Base-by-base conservation (phyloP, 1,140 invertebrate species). In the Drosophila teissieri region DNA sequence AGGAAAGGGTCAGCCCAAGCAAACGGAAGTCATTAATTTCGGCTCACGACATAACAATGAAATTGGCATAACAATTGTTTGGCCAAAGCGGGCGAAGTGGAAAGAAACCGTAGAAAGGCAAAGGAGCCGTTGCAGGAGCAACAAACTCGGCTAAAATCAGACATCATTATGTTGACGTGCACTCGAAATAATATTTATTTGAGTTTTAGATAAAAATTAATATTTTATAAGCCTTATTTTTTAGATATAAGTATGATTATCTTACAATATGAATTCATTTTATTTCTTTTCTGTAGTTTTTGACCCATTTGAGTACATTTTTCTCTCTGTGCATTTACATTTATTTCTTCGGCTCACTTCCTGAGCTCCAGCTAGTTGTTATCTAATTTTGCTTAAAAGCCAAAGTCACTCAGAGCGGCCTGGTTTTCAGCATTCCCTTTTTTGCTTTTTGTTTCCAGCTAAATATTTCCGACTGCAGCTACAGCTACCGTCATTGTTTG, bases 381-480 rank as follows among this genome's bases (percentile, higher is more conserved):
- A 86, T 82, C 70, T 82, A 76, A 86, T 88, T 86, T 82, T 48
- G 83, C 70, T 78, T 51, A 61, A 85, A 73, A 75, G 75, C 52
- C 73, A 55, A 77, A 49, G 73, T 57, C 69, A 82, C 54, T 67
- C 51, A 31, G 34, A 58, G 40, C 63, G 49, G 57, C 58, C 64
- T 48, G 78, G 44, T 68, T 65, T 65, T 57, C 49, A 70, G 52
- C 51, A 48, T 64, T 61, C 57, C 39, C 36, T 69, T 51, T 67
- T 64, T 73, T 74, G 42, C 64, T 51, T 67, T 64, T 73, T 74
- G 42, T 63, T 60, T 56, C 72, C 52, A 51, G 65, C 61, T 77
- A 88, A 88, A 89, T 77, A 89, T 89, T 89, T 88, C 83, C 84
- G 84, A 51, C 84, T 69, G 78, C 82, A 62, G 69, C 74, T 78